Evolutionary conservation across 2,888 invertebrate species (phyloP), one percentile per base, ranked within the genome.

Genomic region (Bhutanitis thaidina): DNA sequence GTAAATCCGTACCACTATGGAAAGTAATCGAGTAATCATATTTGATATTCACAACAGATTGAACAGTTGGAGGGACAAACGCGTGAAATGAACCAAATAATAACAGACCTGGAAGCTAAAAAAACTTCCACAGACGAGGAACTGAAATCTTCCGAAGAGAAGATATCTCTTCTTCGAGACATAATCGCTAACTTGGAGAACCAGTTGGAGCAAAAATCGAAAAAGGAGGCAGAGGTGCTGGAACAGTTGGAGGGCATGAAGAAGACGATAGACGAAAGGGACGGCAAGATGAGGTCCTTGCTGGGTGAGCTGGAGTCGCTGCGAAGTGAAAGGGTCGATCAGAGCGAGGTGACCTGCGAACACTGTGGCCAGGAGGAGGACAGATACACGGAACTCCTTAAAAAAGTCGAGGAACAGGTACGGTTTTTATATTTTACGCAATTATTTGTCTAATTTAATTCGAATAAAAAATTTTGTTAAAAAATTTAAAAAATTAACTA

Each of bases 21-120:
- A 20, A 20, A 20, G 5, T 20, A 20, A 20, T n/a, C n/a, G 5
- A 20, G 5, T 3, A 20, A 5, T 20, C 5, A 20, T 20, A 5
- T 20, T 20, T 20, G 5, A 3, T 13, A 1, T 36, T 25, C 7
- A 10, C 55, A 56, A 40, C 62, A 96, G 97, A 94, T 95, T 45
- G 95, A 96, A 69, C 93, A 93, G 47, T 80, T 96, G 58, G 96
- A 95, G 79, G 85, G 91, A 1, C 95, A 97, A 78, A 87, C 95
- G 40, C 92, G 93, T 27, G 94, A 95, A 54, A 91, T 94, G 80
- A 91, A 91, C 40, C 87, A 91, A 57, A 81, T 92, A 44, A 90
- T 94, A 55, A 72, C 82, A 1, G 93, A 93, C 7, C 77, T 92
- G 1, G 92, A 93, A 61, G 75, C 88, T 0, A 91, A 92, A 55